These are phyloP conservation scores for Lordiphosa stackelbergi DNA, from an alignment of 1,140 invertebrate genomes.

Conservation along the genomic window DNA sequence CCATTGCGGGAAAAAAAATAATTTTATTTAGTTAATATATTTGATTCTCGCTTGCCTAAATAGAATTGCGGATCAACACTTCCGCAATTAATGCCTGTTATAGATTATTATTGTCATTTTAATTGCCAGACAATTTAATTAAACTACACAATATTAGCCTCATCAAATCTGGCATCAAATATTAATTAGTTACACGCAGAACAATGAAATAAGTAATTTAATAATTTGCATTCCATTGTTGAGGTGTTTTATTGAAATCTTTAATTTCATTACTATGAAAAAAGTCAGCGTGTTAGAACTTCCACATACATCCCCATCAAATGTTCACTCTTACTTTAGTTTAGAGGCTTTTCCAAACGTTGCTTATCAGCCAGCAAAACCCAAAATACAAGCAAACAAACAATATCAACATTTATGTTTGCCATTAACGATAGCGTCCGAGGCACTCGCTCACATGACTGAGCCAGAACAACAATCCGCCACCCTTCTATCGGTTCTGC, in stretches of 20 bases:
- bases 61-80: constrained; percentile 22
- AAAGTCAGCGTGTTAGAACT: too few species aligned
- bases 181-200: constrained; percentile 24
- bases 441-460: constrained; percentile 4
- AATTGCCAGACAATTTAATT: constrained; percentile 41
- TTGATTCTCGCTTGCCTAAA: constrained; percentile 20
- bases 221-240: not conserved
- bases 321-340: too few species aligned
- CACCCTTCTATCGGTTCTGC: not conserved
- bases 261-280: not conserved
- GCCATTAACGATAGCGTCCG: constrained; percentile 34
- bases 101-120: constrained; percentile 29
- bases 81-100: constrained; percentile 31
- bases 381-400: constrained; percentile 16
- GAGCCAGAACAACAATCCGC: not conserved
- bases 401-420: constrained; percentile 52
- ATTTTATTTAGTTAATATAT: constrained; percentile 18
- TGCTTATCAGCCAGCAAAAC: constrained; percentile 22
- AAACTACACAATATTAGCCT: constrained; percentile 31
- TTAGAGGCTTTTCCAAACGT: constrained; percentile 54
- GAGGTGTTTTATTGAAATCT: not conserved
- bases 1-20: constrained; percentile 22
- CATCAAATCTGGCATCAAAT: constrained; percentile 30
- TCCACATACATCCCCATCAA: too few species aligned
- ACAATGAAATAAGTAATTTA: not conserved